Base-by-base conservation (phyloP, 2,797 vertebrate genomes). In the Rhinella marina region DNA sequence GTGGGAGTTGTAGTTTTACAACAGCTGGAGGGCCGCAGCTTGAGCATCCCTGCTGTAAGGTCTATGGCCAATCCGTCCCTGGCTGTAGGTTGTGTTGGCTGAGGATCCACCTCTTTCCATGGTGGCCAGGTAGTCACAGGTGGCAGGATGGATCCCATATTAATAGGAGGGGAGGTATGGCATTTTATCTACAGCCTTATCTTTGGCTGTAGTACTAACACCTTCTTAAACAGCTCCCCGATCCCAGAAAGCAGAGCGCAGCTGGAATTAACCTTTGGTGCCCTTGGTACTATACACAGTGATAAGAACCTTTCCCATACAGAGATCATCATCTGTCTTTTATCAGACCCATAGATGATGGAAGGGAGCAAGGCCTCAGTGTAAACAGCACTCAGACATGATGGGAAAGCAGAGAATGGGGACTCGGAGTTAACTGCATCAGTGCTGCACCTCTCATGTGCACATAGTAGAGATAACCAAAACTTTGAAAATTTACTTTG, bases 291-390 rank as follows among this genome's bases (percentile, higher is more conserved):
- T 73, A n/a, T 76, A 73, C 27, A n/a, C 0, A 32, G 83, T 75
- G 87, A 88, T 88, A 88, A 88, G 87, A 88, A 13, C 9, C 77
- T 85, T 88, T 88, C 87, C 87, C 82, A 88, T 83, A 88, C 29
- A 16, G 78, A 81, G 83, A 88, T 81, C 57, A 12, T 68, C 78
- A 81, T 88, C 87, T 88, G 87, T 79, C 83, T 75, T 85, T 23
- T 85, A 88, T 88, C 87, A 85, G 83, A 5, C 78, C 80, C 64
- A 61, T 81, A 87, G 80, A 41, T 76, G 48, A 72, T 87, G 68
- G 78, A 80, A 73, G 66, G 27, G 78, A 56, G 56, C 32, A 56
- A 57, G 52, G 68, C 21, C 68, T 75, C 62, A 54, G 52, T 76
- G 66, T 88, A 88, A 88, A 88, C 87, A 88, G 77, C 72, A 8